A percentile compares a stretch with the other conserved stretches of the same genome.
Conservation (phyloP, 2,888 invertebrate species). For the Galerucella pusilla region DNA sequence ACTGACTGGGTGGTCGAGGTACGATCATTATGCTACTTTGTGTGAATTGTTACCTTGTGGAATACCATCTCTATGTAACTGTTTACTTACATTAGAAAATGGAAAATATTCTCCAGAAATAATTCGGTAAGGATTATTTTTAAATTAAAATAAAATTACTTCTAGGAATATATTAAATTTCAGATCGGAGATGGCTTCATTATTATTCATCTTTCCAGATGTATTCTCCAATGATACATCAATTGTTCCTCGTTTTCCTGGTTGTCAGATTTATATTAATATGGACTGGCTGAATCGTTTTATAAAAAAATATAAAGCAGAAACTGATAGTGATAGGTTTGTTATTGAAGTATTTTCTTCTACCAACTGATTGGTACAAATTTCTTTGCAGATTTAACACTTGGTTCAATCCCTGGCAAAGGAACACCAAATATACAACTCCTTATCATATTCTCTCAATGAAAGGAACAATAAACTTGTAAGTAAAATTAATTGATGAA, state of each 20-base stretch:
- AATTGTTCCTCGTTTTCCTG: conserved; percentile 66
- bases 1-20: conserved; percentile 74
- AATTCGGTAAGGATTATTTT: conserved; percentile 58
- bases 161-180: conserved; percentile 10
- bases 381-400: conserved; percentile 69
- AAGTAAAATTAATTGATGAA: conserved; percentile 57
- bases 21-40: conserved; percentile 78
- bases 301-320: conserved; percentile 65
- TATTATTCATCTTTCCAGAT: conserved; percentile 61
- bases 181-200: conserved; percentile 60
- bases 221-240: conserved; percentile 33
- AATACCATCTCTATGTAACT: conserved; percentile 72
- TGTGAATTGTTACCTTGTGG: conserved; percentile 76
- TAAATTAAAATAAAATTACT: background rate
- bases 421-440: conserved; percentile 73
- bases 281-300: conserved; percentile 69
- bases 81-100: conserved; percentile 69
- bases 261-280: conserved; percentile 63
- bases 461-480: conserved; percentile 70
- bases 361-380: background rate
- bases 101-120: conserved; percentile 66
- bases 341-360: conserved; percentile 48
- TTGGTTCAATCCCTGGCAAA: conserved; percentile 79
- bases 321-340: conserved; percentile 70
- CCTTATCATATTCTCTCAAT: conserved; percentile 74